Evolutionary conservation across 2,113 vertebrate genomes (phyloP).

Genomic region (Tragelaphus imberbis): DNA sequence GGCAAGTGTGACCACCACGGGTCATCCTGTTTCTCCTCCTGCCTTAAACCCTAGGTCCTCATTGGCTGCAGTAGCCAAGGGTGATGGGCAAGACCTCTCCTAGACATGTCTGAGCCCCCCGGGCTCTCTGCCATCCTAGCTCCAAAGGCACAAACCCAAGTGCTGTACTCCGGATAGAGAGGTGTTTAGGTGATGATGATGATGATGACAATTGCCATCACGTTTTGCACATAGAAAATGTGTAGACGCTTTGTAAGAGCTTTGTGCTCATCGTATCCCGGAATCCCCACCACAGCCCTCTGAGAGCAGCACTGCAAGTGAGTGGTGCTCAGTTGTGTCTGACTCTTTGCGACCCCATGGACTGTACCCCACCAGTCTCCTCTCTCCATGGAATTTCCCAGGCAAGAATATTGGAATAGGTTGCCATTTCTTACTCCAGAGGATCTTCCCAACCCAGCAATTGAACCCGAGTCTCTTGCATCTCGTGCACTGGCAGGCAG

Average conservation of each 20-base stretch:
- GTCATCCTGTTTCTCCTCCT: conserved; percentile 58
- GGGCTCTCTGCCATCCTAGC: not conserved
- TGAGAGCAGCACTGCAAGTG: not conserved
- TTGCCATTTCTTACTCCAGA: not conserved
- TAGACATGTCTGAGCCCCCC: not conserved
- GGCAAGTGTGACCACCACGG: conserved; percentile 78
- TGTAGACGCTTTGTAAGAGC: not conserved
- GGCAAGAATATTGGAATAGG: not conserved
- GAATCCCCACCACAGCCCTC: not conserved
- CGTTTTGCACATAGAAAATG: not conserved
- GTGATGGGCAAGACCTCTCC: not conserved
- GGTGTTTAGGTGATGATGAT: not conserved
- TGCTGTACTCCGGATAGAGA: not conserved
- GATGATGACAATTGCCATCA: too few species aligned
- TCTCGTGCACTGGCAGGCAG: not conserved
- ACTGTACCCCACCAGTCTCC: not conserved
- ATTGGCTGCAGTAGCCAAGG: not conserved
- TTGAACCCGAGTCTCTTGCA: not conserved
- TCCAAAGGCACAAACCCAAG: not conserved
- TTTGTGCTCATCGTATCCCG: rapidly evolving
- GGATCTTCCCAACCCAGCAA: not conserved
- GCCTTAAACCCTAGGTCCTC: not conserved
- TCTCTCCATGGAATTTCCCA: not conserved
- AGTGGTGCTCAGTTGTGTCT: not conserved
- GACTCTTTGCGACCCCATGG: not conserved